A percentile compares a stretch with the other conserved stretches of the same genome.
phyloP scores from a whole-genome alignment of 2,113 vertebrate genomes.

The Galemys pyrenaicus region DNA sequence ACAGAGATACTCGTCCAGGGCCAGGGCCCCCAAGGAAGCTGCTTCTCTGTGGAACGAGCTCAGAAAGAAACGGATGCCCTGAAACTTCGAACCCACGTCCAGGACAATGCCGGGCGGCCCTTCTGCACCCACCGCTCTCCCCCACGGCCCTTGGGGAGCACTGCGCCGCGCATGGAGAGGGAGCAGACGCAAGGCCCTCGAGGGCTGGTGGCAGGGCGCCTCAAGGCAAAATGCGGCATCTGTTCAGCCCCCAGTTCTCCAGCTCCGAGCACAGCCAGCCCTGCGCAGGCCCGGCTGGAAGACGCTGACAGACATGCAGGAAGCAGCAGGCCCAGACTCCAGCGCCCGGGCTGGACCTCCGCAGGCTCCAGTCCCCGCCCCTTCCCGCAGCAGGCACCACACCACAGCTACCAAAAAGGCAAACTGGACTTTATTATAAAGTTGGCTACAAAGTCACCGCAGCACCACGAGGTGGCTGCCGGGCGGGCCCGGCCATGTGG shows the following conservation, averaged over 20 bases:
- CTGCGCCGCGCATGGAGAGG: too few relatives aligned
- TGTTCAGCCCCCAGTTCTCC: not conserved
- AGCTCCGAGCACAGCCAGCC: not conserved
- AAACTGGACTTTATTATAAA: slow-evolving; percentile 83
- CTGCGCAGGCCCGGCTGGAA: accelerated
- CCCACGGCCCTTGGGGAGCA: too few relatives aligned
- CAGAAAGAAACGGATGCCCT: not conserved
- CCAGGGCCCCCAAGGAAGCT: not conserved
- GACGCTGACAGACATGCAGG: too few relatives aligned
- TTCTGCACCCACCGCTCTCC: too few relatives aligned
- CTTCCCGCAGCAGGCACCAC: not conserved
- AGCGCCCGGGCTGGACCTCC: too few relatives aligned
- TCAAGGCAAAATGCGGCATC: not conserved
- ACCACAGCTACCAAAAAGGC: slow-evolving; percentile 77
- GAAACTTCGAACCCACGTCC: not conserved
- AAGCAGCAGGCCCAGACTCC: too few relatives aligned
- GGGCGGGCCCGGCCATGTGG: slow-evolving; percentile 69
- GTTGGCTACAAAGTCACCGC: slow-evolving; percentile 82
- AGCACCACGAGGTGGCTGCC: slow-evolving; percentile 75
- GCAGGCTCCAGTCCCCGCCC: not conserved
- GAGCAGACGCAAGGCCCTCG: not conserved
- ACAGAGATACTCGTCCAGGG: too few relatives aligned
- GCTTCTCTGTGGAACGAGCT: not conserved
- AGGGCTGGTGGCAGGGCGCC: not conserved
- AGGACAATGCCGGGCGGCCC: not conserved